These are phyloP conservation scores for Coturnix japonica DNA, from an alignment of 2,113 vertebrate genomes.

Conservation along the genomic window DNA sequence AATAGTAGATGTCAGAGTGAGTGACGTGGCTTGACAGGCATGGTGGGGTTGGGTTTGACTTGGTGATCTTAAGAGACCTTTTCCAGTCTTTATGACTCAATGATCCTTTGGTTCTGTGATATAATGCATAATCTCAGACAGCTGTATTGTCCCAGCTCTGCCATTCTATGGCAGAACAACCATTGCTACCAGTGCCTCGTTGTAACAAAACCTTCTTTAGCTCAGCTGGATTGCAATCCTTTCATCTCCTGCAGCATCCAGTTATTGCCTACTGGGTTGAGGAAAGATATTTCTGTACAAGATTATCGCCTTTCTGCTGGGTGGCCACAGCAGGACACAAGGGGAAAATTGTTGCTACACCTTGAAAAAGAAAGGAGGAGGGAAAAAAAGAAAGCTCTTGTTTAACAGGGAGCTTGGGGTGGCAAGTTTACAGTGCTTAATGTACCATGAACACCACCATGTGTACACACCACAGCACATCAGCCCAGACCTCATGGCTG, in stretches of 20 bases:
- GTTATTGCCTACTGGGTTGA: background rate
- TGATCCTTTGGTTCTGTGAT: too few relatives aligned
- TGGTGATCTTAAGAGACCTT: too few relatives aligned
- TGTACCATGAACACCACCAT: fast-evolving
- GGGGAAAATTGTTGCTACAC: background rate
- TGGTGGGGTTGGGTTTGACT: too few relatives aligned
- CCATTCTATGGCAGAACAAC: background rate
- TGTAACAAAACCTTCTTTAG: background rate
- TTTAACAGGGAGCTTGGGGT: background rate
- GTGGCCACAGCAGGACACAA: fast-evolving
- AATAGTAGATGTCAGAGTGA: too few relatives aligned
- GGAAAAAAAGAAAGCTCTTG: background rate
- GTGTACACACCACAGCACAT: fast-evolving
- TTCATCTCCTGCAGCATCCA: background rate
- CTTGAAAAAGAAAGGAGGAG: background rate
- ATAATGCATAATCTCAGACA: background rate
- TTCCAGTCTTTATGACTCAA: too few relatives aligned
- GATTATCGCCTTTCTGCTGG: background rate
- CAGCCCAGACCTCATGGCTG: background rate
- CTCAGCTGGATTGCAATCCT: background rate
- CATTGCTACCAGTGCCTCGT: background rate
- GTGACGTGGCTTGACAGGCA: too few relatives aligned
- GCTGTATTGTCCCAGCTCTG: background rate
- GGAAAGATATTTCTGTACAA: background rate
- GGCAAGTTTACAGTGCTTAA: background rate